A percentile compares a stretch with the other conserved stretches of the same genome.
phyloP scores from a whole-genome alignment of 2,888 invertebrate species.

The Seira sanloemensis region DNA sequence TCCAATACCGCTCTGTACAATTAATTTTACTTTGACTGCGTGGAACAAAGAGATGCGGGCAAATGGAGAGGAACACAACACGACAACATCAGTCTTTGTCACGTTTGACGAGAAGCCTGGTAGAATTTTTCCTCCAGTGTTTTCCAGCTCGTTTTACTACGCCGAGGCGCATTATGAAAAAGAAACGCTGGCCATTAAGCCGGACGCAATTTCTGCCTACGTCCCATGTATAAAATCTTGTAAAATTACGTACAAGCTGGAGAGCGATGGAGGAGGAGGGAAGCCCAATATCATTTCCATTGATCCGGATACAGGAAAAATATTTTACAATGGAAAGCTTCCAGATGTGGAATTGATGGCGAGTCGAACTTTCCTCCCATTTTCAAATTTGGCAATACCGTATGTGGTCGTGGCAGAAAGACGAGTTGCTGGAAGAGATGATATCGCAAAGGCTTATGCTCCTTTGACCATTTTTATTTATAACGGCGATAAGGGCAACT shows the following conservation, averaged over 20 bases:
- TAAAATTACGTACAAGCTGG: slow-evolving; percentile 24
- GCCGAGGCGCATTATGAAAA: background rate
- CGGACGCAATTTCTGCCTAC: background rate
- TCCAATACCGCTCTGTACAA: background rate
- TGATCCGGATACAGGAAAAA: slow-evolving; percentile 10
- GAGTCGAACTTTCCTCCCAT: too few relatives aligned
- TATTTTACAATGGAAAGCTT: too few relatives aligned
- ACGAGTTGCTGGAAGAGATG: too few relatives aligned
- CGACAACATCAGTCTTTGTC: slow-evolving; percentile 22
- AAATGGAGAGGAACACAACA: background rate
- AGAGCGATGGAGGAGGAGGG: slow-evolving; percentile 3
- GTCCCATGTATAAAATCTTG: background rate
- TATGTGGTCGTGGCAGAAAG: too few relatives aligned
- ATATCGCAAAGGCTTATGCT: too few relatives aligned
- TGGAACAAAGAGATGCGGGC: slow-evolving; percentile 14
- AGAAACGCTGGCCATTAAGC: background rate
- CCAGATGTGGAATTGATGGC: too few relatives aligned
- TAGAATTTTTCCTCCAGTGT: slow-evolving; percentile 20
- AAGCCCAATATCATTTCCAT: slow-evolving; percentile 27
- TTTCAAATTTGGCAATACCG: too few relatives aligned
- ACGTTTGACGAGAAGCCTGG: slow-evolving; percentile 29
- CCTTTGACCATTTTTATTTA: too few relatives aligned
- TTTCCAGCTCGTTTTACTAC: slow-evolving; percentile 43
- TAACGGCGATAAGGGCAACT: too few relatives aligned
- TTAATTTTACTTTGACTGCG: slow-evolving; percentile 28